phyloP scores from a whole-genome alignment of 2,797 vertebrate genomes.

The Hemitrygon akajei region DNA sequence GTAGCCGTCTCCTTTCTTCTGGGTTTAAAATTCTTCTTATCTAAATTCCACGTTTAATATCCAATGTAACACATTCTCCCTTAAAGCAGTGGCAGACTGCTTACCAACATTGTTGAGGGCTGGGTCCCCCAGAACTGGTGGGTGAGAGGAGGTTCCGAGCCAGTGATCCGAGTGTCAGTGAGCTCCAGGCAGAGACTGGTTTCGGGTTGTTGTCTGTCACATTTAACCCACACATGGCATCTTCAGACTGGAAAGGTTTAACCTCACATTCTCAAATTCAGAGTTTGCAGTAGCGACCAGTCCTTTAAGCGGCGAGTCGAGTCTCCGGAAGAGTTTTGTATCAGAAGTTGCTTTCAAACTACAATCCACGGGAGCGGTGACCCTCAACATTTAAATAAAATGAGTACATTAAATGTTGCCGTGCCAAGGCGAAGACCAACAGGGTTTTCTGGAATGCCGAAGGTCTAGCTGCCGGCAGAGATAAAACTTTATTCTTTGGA shows the following conservation, averaged over 20 bases:
- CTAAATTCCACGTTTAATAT: rapidly evolving
- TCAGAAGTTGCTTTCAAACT: background rate
- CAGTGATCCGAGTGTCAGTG: background rate
- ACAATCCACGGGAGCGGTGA: no score
- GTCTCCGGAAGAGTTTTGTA: background rate
- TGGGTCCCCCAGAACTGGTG: background rate
- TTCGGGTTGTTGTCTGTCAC: background rate
- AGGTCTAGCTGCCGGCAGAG: background rate
- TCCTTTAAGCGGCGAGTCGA: background rate
- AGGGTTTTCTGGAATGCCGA: background rate
- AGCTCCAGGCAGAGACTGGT: background rate
- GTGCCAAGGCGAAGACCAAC: background rate
- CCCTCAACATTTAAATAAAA: background rate
- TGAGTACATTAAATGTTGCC: background rate
- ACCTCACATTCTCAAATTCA: no score
- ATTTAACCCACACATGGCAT: background rate
- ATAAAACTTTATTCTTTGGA: background rate
- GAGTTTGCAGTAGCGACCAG: no score
- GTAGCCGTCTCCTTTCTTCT: background rate
- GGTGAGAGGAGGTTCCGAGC: background rate
- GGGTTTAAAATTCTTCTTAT: no score
- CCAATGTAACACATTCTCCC: background rate
- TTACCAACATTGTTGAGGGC: background rate
- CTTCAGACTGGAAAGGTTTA: background rate
- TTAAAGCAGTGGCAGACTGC: background rate